Conservation (phyloP, 2,888 invertebrate species). For the Gerris lacustris region DNA sequence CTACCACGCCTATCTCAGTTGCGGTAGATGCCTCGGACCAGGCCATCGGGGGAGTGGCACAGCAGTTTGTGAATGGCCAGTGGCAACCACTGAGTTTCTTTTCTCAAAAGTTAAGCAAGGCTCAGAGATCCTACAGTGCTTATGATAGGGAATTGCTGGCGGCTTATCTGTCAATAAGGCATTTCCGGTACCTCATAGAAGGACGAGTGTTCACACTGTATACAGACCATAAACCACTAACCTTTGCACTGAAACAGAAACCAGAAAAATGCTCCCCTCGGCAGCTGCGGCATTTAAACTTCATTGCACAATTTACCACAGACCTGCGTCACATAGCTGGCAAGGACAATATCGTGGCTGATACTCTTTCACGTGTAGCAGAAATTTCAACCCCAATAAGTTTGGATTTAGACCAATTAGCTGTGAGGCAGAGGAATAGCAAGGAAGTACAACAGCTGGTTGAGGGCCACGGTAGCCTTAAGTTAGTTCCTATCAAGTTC, state of each 20-base stretch:
- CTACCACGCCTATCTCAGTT: no score
- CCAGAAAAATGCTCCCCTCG: neutral
- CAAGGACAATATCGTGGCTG: neutral
- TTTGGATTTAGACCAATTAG: neutral
- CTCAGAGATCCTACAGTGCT: no score
- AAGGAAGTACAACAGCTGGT: neutral
- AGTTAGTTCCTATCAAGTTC: neutral
- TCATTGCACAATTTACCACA: no score
- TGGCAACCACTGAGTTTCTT: no score
- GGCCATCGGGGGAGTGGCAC: no score
- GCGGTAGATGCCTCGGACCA: no score
- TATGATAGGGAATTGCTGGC: slow-evolving; percentile 2
- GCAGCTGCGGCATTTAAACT: neutral
- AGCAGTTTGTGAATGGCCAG: no score
- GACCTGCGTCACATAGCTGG: neutral
- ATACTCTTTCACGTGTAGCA: neutral
- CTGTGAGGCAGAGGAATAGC: neutral
- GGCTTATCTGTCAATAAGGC: neutral
- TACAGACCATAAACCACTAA: slow-evolving; percentile 1
- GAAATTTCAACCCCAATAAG: neutral
- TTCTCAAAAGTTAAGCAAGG: no score
- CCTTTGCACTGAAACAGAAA: neutral
- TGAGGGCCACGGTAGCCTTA: neutral
- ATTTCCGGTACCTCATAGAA: neutral
- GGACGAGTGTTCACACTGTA: neutral